Evolutionary conservation across 2,797 vertebrate genomes (phyloP).

Genomic region (Hypotaenidia philippensis): DNA sequence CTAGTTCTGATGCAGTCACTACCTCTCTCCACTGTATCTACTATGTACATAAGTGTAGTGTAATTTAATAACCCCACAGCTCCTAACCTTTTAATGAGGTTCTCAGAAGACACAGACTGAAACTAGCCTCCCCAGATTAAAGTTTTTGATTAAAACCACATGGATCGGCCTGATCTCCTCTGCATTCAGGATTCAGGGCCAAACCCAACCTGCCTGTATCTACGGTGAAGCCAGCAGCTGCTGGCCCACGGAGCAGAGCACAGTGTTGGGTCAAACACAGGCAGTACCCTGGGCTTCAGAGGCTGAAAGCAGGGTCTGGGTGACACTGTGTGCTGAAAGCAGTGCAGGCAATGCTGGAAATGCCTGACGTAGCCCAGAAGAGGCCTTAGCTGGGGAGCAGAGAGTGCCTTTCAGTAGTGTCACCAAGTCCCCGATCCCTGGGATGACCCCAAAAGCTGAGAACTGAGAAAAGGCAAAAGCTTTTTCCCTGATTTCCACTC

Average conservation of each 20-base stretch:
- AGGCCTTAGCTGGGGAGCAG: neutral
- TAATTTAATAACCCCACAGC: conserved; percentile 28
- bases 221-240: neutral
- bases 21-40: neutral
- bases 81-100: conserved; percentile 30
- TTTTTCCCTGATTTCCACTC: neutral
- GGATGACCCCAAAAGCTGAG: neutral
- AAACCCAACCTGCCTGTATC: neutral
- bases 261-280: neutral
- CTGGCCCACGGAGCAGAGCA: neutral
- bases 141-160: conserved; percentile 29
- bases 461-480: neutral
- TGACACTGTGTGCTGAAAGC: neutral
- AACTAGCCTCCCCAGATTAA: neutral
- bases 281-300: neutral
- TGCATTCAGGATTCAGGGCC: neutral
- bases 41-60: neutral
- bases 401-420: neutral
- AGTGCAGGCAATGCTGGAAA: neutral
- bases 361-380: neutral
- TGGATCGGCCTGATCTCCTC: neutral
- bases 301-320: neutral
- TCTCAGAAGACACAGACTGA: neutral
- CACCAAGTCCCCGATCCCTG: neutral
- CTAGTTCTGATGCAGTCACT: neutral